Conservation (phyloP, 2,797 vertebrate genomes). For the Sphenopsis melanotis region DNA sequence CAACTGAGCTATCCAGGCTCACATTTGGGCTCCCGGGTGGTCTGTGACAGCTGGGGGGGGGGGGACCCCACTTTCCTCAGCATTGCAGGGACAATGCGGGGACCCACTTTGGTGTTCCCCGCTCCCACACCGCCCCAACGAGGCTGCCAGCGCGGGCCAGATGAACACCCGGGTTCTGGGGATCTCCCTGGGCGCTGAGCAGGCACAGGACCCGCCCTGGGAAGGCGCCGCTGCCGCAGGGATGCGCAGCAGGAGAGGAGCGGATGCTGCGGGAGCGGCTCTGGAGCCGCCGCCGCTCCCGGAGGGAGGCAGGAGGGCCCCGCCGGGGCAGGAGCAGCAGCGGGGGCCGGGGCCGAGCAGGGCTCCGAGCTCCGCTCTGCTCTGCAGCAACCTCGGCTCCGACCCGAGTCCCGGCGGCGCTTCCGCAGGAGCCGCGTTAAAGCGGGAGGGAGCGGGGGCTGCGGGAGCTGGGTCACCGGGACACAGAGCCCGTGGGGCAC, state of each 20-base stretch:
- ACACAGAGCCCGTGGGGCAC: background rate
- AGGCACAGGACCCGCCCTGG: background rate
- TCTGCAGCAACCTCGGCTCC: background rate
- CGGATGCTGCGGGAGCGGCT: background rate
- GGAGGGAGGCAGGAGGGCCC: background rate
- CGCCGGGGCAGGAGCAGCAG: background rate
- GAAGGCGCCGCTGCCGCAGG: background rate
- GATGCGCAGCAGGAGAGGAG: background rate
- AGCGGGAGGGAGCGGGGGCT: background rate
- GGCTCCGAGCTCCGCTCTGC: background rate
- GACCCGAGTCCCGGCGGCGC: background rate
- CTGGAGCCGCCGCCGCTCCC: background rate
- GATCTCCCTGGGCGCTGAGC: background rate
- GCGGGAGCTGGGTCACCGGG: background rate
- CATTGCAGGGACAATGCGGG: fast-evolving
- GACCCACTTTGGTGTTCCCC: background rate
- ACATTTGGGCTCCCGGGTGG: fast-evolving
- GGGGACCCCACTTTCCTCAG: too few relatives aligned
- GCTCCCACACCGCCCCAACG: background rate
- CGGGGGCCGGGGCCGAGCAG: background rate
- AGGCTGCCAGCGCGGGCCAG: background rate
- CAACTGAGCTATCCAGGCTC: slow-evolving; percentile 14
- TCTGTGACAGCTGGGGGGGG: fast-evolving
- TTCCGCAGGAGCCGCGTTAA: background rate
- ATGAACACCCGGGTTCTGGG: background rate